Conservation (phyloP, 2,113 vertebrate genomes). For the Hemiprocne comata region DNA sequence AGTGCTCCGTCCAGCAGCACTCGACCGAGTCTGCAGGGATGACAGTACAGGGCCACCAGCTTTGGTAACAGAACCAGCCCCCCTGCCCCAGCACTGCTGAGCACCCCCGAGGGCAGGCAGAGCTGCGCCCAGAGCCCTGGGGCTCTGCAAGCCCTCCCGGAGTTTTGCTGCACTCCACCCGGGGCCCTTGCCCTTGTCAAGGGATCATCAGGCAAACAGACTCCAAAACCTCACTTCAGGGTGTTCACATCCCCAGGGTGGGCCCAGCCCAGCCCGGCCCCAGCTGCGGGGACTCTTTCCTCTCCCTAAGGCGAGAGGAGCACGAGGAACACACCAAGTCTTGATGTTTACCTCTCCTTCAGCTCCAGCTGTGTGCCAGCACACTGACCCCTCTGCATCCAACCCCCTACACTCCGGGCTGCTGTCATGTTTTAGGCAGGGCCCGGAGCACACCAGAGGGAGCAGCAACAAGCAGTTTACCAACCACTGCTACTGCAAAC, state of each 20-base stretch:
- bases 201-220: neutral
- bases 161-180: rapidly evolving
- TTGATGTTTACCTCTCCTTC: neutral
- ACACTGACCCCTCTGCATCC: no score
- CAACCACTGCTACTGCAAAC: neutral
- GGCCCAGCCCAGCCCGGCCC: neutral
- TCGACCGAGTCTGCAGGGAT: neutral
- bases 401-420: neutral
- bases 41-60: neutral
- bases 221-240: neutral
- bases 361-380: neutral
- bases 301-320: neutral
- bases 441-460: neutral
- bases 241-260: rapidly evolving
- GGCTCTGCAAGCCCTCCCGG: neutral
- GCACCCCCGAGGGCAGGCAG: no score
- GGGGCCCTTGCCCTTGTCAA: neutral
- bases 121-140: no score
- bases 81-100: no score
- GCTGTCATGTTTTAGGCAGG: neutral
- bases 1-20: neutral
- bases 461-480: neutral
- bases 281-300: no score
- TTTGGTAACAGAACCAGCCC: neutral
- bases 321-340: no score